Percentiles rank a stretch among this genome's conserved stretches.
phyloP scores from a whole-genome alignment of 2,113 vertebrate genomes.

The Numenius arquata region DNA sequence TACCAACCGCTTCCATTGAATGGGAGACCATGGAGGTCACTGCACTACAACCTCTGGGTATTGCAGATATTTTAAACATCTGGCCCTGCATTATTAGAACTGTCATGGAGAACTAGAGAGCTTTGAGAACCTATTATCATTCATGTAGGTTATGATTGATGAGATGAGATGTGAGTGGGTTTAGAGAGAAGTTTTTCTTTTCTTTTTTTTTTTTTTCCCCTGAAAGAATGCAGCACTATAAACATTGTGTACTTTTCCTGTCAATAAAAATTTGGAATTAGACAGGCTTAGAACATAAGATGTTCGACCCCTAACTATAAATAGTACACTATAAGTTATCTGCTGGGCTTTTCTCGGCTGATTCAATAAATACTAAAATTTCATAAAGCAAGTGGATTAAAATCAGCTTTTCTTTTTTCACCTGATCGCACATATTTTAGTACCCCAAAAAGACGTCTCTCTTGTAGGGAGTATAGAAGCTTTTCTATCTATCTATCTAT shows the following conservation, averaged over 20 bases:
- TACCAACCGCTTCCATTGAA: neutral
- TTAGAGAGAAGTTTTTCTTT: neutral
- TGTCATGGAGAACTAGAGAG: neutral
- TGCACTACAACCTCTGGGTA: neutral
- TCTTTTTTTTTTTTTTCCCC: neutral
- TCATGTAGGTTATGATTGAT: neutral
- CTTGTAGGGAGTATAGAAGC: neutral
- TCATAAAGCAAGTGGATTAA: neutral
- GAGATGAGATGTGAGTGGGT: neutral
- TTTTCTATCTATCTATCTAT: neutral
- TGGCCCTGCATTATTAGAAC: neutral
- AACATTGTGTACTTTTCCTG: neutral
- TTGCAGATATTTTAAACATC: constrained; percentile 9
- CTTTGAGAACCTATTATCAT: constrained; percentile 4
- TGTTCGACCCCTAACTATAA: neutral
- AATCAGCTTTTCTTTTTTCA: neutral
- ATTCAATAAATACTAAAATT: neutral
- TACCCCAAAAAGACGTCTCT: neutral
- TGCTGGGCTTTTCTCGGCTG: neutral
- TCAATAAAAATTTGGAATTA: constrained; percentile 7
- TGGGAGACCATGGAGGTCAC: neutral
- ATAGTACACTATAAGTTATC: neutral
- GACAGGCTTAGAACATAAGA: neutral
- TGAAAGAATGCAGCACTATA: neutral
- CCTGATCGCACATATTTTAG: neutral